phyloP scores from a whole-genome alignment of 2,888 invertebrate genomes.

The Chymomyza caudatula region DNA sequence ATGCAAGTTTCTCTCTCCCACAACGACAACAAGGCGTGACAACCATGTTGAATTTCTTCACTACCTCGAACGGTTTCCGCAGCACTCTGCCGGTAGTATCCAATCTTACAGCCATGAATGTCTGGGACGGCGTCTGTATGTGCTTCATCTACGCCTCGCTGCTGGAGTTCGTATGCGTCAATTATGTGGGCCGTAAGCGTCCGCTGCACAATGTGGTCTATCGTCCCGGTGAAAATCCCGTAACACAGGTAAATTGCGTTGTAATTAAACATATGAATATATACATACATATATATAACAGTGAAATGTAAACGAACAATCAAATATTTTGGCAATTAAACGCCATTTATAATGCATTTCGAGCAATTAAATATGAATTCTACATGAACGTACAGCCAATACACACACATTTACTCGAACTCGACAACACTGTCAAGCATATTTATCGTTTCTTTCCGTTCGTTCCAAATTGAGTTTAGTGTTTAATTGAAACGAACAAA shows the following conservation, averaged over 20 bases:
- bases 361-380: conserved; percentile 45
- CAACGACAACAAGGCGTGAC: conserved; percentile 85
- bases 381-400: conserved; percentile 36
- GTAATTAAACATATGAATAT: neutral
- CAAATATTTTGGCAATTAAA: neutral
- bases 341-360: conserved; percentile 35
- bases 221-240: conserved; percentile 92
- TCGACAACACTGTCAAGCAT: conserved; percentile 12
- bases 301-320: neutral
- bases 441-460: neutral
- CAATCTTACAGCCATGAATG: conserved; percentile 96
- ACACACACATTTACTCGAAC: conserved; percentile 22
- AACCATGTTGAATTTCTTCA: conserved; percentile 99
- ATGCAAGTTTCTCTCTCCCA: conserved; percentile 36
- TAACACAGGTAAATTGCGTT: conserved; percentile 87
- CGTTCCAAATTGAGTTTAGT: neutral
- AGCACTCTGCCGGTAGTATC: conserved; percentile 95
- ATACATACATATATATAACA: neutral
- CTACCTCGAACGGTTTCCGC: conserved; percentile 94
- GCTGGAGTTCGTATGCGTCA: conserved; percentile 95
- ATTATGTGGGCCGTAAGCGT: conserved; percentile 94
- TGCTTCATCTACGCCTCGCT: conserved; percentile 97
- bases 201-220: conserved; percentile 93
- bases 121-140: conserved; percentile 98
- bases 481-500: conserved; percentile 17